These are phyloP conservation scores for Zele albiditarsus DNA, from an alignment of 2,888 invertebrate species.

Conservation along the genomic window DNA sequence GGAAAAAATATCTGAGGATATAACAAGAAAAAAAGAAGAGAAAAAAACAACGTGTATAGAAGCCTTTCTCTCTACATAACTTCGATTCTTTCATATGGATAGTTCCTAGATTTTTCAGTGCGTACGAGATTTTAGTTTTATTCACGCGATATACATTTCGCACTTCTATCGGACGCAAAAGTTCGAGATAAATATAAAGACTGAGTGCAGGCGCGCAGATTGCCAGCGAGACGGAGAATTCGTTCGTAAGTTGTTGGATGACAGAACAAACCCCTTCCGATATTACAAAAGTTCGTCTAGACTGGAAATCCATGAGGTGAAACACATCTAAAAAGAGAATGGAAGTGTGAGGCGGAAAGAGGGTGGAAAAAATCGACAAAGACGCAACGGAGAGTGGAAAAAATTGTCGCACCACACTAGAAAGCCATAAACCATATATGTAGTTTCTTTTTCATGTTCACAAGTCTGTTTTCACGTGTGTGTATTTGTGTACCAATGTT, in stretches of 20 bases:
- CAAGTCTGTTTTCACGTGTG: not conserved
- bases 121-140: not conserved
- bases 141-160: too few species aligned
- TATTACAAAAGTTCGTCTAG: constrained; percentile 62
- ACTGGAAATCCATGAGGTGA: constrained; percentile 51
- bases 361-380: not conserved
- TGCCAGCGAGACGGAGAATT: constrained; percentile 12
- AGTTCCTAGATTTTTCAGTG: constrained; percentile 10
- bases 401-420: not conserved
- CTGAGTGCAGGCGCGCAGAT: constrained; percentile 16
- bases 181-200: not conserved
- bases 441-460: constrained; percentile 24
- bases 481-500: not conserved
- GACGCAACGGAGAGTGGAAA: not conserved
- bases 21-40: not conserved
- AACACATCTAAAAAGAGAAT: constrained; percentile 23
- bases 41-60: not conserved
- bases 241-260: constrained; percentile 41
- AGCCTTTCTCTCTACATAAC: constrained; percentile 8
- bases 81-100: too few species aligned
- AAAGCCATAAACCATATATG: not conserved
- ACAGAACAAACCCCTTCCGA: constrained; percentile 48
- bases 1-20: not conserved
- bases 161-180: too few species aligned
- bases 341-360: not conserved